Conservation (phyloP, 2,888 invertebrate genomes). For the Drosophila birchii region DNA sequence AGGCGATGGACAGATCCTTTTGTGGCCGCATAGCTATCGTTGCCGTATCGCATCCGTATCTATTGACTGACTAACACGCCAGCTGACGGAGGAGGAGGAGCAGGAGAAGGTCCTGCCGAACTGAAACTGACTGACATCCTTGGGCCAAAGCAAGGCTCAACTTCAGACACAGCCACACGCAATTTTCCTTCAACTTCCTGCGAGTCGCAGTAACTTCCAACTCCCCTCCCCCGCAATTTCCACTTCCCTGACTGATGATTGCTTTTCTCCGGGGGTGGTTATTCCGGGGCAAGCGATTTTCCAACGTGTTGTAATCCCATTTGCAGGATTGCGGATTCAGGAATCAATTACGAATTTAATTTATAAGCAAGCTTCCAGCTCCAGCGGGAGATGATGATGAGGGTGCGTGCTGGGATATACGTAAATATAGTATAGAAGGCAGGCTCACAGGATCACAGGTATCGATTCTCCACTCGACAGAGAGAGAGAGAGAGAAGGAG, state of each 20-base stretch:
- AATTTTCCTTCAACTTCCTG: slow-evolving; percentile 57
- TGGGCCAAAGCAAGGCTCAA: slow-evolving; percentile 31
- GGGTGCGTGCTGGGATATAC: not conserved
- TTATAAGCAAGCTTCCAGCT: slow-evolving; percentile 67
- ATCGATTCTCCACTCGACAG: slow-evolving; percentile 19
- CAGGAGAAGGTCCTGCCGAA: not conserved
- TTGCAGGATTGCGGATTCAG: slow-evolving; percentile 82
- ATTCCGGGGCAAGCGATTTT: slow-evolving; percentile 58
- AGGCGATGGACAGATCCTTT: slow-evolving; percentile 26
- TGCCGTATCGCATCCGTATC: slow-evolving; percentile 37
- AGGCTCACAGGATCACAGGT: slow-evolving; percentile 24
- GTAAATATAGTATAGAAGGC: not conserved
- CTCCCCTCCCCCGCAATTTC: not conserved
- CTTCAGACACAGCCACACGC: slow-evolving; percentile 61
- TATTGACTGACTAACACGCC: slow-evolving; percentile 69
- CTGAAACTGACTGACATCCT: slow-evolving; percentile 34
- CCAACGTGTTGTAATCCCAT: slow-evolving; percentile 82
- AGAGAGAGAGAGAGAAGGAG: no score
- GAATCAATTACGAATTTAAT: slow-evolving; percentile 82
- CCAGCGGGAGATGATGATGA: not conserved
- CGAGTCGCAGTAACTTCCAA: slow-evolving; percentile 1
- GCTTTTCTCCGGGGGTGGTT: slow-evolving; percentile 32
- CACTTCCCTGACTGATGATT: not conserved
- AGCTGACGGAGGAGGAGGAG: slow-evolving; percentile 52
- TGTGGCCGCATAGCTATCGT: slow-evolving; percentile 17